Evolutionary conservation across 2,888 invertebrate genomes (phyloP).

Genomic region (Apodemia mormo): DNA sequence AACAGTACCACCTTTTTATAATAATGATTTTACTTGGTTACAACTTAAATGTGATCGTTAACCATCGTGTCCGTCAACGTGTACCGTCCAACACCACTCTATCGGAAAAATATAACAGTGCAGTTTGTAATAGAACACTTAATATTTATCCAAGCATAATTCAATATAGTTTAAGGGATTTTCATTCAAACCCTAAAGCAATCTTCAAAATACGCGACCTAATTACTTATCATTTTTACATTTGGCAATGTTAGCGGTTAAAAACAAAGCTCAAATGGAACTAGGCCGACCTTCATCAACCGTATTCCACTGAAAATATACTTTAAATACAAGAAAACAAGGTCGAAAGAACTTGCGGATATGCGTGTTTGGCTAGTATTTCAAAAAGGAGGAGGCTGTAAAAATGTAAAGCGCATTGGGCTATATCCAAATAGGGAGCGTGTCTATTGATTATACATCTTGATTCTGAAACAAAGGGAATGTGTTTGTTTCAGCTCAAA

Average conservation of each 20-base stretch:
- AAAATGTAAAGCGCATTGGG: constrained; percentile 47
- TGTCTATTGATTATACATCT: constrained; percentile 21
- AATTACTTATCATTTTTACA: constrained; percentile 49
- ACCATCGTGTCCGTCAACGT: too few relatives aligned
- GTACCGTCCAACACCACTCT: too few relatives aligned
- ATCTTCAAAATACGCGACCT: constrained; percentile 44
- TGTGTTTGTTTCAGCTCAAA: constrained; percentile 10
- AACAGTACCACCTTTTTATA: too few relatives aligned
- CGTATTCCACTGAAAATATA: constrained; percentile 25
- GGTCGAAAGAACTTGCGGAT: constrained; percentile 18
- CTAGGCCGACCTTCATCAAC: constrained; percentile 39
- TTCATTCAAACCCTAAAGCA: neutral
- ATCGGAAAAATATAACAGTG: too few relatives aligned
- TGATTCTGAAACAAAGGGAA: neutral
- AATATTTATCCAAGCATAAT: neutral
- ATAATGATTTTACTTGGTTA: too few relatives aligned
- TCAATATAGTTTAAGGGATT: neutral
- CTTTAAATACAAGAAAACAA: constrained; percentile 27
- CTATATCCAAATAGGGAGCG: constrained; percentile 37
- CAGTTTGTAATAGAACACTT: too few relatives aligned
- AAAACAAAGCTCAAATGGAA: constrained; percentile 55
- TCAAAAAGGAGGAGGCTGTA: constrained; percentile 40
- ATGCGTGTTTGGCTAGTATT: constrained; percentile 29
- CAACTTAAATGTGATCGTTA: too few relatives aligned
- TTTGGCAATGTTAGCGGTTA: constrained; percentile 62